Conservation (phyloP, 2,797 vertebrate genomes). For the Xyrichtys novacula region DNA sequence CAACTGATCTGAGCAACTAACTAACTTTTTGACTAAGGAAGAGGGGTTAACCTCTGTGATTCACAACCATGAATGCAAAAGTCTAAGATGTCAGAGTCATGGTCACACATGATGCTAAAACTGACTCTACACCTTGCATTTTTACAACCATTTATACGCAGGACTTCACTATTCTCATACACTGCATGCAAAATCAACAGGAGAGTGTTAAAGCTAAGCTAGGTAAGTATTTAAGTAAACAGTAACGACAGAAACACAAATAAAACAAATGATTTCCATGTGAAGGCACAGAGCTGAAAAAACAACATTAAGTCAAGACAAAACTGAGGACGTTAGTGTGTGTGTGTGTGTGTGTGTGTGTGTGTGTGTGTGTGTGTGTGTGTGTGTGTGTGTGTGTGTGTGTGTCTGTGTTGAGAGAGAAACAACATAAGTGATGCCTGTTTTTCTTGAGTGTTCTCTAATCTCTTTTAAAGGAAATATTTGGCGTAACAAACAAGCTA, state of each 20-base stretch:
- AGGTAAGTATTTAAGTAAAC: constrained; percentile 8
- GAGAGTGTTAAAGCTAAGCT: constrained; percentile 7
- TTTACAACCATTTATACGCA: constrained; percentile 9
- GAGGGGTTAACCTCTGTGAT: not conserved
- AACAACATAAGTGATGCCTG: not conserved
- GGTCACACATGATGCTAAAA: constrained; percentile 12
- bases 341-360: not conserved
- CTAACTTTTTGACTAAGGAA: too few relatives aligned
- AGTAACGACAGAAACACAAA: not conserved
- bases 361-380: too few relatives aligned
- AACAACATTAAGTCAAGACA: constrained; percentile 12
- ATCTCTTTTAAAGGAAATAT: not conserved
- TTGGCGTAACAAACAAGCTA: not conserved
- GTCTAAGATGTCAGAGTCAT: constrained; percentile 22
- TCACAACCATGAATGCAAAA: constrained; percentile 15
- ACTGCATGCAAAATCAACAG: constrained; percentile 37
- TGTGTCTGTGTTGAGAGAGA: not conserved
- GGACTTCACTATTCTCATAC: not conserved
- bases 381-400: not conserved
- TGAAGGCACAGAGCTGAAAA: constrained; percentile 25
- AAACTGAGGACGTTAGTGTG: not conserved
- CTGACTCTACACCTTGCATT: not conserved
- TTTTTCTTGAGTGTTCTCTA: not conserved
- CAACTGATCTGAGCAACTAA: too few relatives aligned
- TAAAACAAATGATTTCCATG: constrained; percentile 35